Evolutionary conservation across 2,888 invertebrate genomes (phyloP), one percentile per base, ranked within the genome.

Genomic region (Acronicta leporina): DNA sequence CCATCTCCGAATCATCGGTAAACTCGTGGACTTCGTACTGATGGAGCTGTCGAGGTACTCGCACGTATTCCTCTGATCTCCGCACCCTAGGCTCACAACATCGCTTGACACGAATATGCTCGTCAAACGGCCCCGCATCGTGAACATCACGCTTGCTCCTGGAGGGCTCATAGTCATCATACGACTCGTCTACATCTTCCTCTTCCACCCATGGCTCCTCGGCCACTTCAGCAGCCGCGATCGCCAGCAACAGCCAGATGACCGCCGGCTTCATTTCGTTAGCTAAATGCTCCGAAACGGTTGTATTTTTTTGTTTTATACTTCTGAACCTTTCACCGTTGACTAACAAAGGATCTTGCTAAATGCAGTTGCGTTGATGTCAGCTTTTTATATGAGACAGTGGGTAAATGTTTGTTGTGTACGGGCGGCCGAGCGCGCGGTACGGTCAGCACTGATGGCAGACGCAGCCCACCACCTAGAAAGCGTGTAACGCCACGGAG

Each of bases 1-100:
- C 62, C 63, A 84, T 65, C 64, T 81, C 63, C 8, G 74, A 59
- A 4, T 77, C 94, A 33, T 91, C 92, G 0, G 84, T 86, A 30
- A 83, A 73, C 77, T 94, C 94, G 61, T 92, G 88, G 0, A 94
- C 94, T 73, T 94, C 92, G 59, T 94, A 94, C 53, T 92, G 92
- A 53, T 92, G 93, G 2, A 91, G 81, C 49, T 91, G 90, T 0
- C 91, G 83, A 7, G 89, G 88, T 2, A 73, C 76, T 27, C 91
- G 75, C 9, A 81, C 79, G 58, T 83, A 84, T 0, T 88, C 85
- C 0, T 82, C 67, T 0, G 87, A 81, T 5, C 87, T 79, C 0
- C 83, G 81, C 7, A 63, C 73, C 30, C 87, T 71, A 8, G 73
- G 80, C 8, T 86, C 83, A 58, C 88, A 86, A 27, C 85, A 79